Conservation (phyloP, 2,797 vertebrate species). For the Myiotriccus ornatus region DNA sequence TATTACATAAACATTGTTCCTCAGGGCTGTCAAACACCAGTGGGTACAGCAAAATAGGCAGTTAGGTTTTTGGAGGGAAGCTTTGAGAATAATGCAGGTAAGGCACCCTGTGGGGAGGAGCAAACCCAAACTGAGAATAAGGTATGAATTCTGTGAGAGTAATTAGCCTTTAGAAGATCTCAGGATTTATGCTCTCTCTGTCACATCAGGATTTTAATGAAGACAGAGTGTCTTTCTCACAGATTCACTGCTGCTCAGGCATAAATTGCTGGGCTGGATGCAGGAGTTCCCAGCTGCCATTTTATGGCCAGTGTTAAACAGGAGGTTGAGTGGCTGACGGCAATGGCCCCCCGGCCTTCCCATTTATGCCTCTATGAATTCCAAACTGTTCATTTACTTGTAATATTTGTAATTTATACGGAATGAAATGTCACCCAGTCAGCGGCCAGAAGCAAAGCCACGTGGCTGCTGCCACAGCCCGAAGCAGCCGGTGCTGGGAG, state of each 20-base stretch:
- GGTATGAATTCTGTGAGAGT: not conserved
- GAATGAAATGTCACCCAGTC: not conserved
- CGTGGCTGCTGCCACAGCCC: not conserved
- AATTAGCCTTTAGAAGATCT: constrained; percentile 2
- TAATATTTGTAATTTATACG: not conserved
- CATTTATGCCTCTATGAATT: constrained; percentile 27
- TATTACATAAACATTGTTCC: not conserved
- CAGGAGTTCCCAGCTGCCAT: not conserved
- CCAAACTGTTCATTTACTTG: not conserved
- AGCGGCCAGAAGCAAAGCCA: not conserved
- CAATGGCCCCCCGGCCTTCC: not conserved
- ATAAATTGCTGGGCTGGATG: not conserved
- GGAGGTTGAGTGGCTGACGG: not conserved
- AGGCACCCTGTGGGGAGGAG: not conserved
- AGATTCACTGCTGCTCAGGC: not conserved
- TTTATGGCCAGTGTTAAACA: not conserved
- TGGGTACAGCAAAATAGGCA: accelerated
- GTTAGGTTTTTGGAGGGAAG: not conserved
- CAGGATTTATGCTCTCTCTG: not conserved
- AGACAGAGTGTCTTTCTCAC: not conserved
- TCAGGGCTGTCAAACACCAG: not conserved
- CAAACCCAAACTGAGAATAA: not conserved
- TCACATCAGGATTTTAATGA: not conserved
- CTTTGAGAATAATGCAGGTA: not conserved
- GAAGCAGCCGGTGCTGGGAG: accelerated